Conservation (phyloP, 2,797 vertebrate species). For the Picus viridis region DNA sequence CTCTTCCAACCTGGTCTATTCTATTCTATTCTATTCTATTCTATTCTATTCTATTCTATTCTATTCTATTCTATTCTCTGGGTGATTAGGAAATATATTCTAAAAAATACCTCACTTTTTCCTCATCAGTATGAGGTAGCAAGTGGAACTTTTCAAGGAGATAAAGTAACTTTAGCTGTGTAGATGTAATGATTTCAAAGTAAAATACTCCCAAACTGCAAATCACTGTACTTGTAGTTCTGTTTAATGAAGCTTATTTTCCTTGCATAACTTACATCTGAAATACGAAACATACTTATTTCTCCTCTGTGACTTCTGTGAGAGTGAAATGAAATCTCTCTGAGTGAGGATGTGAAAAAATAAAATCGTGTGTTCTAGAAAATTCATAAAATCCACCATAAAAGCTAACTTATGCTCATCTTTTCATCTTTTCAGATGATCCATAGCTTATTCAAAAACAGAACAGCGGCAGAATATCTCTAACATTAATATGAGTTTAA, state of each 20-base stretch:
- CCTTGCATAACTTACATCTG: slow-evolving; percentile 64
- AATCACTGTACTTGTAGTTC: slow-evolving; percentile 65
- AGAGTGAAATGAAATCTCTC: slow-evolving; percentile 40
- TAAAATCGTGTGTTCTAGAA: slow-evolving; percentile 56
- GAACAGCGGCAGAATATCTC: background rate
- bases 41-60: no score
- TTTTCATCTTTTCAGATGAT: background rate
- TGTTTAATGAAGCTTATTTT: slow-evolving; percentile 75
- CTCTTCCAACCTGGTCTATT: no score
- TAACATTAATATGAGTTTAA: slow-evolving; percentile 13
- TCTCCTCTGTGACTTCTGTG: slow-evolving; percentile 55
- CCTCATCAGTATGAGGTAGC: slow-evolving; percentile 15
- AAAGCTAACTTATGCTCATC: slow-evolving; percentile 24
- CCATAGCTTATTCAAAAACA: background rate
- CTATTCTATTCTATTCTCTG: slow-evolving; percentile 19
- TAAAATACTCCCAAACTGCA: slow-evolving; percentile 70
- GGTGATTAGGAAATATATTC: slow-evolving; percentile 57
- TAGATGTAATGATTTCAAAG: slow-evolving; percentile 72
- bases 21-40: no score
- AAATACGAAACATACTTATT: slow-evolving; percentile 60
- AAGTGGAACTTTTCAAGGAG: slow-evolving; percentile 62
- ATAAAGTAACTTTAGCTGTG: slow-evolving; percentile 56
- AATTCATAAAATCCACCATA: slow-evolving; percentile 47
- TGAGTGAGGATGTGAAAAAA: slow-evolving; percentile 45
- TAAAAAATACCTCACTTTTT: slow-evolving; percentile 18